Base-by-base conservation (phyloP, 2,113 vertebrate genomes). In the Atractosteus spatula region DNA sequence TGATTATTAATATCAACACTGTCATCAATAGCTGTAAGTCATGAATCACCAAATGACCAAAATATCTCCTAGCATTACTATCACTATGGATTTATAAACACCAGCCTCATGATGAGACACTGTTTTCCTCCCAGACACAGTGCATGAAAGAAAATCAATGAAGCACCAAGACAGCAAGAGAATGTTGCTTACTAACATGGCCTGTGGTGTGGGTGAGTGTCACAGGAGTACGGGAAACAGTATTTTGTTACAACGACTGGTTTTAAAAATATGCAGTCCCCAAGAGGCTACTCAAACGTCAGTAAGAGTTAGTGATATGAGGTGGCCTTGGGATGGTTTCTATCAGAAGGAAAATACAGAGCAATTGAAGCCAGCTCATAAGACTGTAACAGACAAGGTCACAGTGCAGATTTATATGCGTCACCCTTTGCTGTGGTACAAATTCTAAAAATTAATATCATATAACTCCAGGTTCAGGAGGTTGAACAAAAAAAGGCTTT, bases 251-350 rank as follows among this genome's bases (percentile, higher is more conserved):
- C 68, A 72, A 74, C 74, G 55, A 57, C 56, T 69, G 16, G 3
- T 64, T 75, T 64, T 72, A 45, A 73, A 73, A 65, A 73, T 66
- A 66, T 55, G 47, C 69, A 42, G 14, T 62, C 70, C 62, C 69
- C 72, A 59, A 29, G 55, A 70, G 55, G 68, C 64, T 71, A 45
- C 70, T 71, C 77, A 75, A 70, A 73, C 69, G 75, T 73, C 77
- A 56, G 62, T 16, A 55, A 76, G 77, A 74, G 57, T 71, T 79
- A 79, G 68, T 61, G 71, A 68, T 29, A 79, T 65, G 63, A 69
- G 70, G 71, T 44, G 41, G 68, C 77, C 67, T 70, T 75, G 77
- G 62, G 62, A 74, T 66, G 66, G 47, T 47, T 73, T 63, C 77
- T 42, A 45, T 69, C 56, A 72, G 62, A 72, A 29, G 56, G 66